A percentile compares a stretch with the other conserved stretches of the same genome.
Conservation (phyloP, 2,797 vertebrate species). For the Chloroceryle inda region DNA sequence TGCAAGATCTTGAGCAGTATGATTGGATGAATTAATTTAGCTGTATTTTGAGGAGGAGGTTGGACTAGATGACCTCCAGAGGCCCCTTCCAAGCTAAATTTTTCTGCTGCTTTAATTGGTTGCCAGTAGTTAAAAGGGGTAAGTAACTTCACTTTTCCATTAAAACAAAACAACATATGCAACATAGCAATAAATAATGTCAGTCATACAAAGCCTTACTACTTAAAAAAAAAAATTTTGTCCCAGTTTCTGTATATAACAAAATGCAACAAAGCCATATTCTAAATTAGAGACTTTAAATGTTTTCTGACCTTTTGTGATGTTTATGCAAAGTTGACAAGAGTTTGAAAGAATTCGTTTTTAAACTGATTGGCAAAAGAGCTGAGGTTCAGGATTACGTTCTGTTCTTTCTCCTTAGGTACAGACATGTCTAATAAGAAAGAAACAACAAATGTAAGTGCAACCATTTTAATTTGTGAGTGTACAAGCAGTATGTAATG, state of each 20-base stretch:
- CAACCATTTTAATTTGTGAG: background rate
- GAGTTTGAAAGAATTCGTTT: background rate
- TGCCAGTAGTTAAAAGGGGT: background rate
- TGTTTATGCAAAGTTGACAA: background rate
- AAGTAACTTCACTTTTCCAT: background rate
- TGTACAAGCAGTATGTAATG: background rate
- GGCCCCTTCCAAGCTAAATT: background rate
- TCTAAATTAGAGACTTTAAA: background rate
- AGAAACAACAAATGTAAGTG: constrained; percentile 78
- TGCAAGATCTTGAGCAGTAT: background rate
- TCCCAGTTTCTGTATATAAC: background rate
- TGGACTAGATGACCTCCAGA: background rate
- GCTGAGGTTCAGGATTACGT: background rate
- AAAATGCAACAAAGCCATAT: background rate
- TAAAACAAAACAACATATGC: background rate
- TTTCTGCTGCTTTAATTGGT: constrained; percentile 2
- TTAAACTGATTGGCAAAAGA: background rate
- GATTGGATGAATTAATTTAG: background rate
- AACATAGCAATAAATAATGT: background rate
- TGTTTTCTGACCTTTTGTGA: background rate
- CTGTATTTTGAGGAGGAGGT: background rate
- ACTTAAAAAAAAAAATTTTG: background rate
- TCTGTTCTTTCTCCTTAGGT: constrained; percentile 49
- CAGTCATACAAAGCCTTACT: background rate
- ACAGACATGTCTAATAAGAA: constrained; percentile 67